A percentile compares a stretch with the other conserved stretches of the same genome.
phyloP scores from a whole-genome alignment of 2,888 invertebrate species.

The Philonicus albiceps region DNA sequence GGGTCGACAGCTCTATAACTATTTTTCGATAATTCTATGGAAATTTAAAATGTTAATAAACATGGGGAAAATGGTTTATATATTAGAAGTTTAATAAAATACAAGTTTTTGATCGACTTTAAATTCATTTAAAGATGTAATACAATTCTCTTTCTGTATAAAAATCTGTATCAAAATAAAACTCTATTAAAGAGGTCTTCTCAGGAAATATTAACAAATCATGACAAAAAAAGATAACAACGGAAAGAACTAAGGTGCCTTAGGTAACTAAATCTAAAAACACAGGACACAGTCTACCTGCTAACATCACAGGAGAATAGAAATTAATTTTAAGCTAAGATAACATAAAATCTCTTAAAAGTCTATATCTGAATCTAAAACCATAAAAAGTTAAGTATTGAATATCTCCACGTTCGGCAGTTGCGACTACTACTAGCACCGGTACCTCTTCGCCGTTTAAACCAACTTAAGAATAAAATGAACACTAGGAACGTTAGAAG shows the following conservation, averaged over 20 bases:
- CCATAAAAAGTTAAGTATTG: constrained; percentile 48
- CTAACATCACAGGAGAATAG: constrained; percentile 18
- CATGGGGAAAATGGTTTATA: background rate
- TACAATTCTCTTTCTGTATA: background rate
- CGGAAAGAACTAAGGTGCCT: background rate
- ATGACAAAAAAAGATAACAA: background rate
- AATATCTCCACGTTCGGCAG: constrained; percentile 38
- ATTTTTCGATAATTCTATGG: no score
- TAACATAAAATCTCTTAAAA: background rate
- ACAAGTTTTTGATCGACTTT: background rate
- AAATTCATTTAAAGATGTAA: background rate
- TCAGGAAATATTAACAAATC: background rate
- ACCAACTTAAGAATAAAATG: constrained; percentile 54
- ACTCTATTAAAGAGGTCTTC: constrained; percentile 9
- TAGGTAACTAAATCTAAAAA: background rate
- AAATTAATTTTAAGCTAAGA: constrained; percentile 3
- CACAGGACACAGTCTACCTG: constrained; percentile 12
- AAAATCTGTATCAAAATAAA: constrained; percentile 38
- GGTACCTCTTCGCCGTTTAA: constrained; percentile 50
- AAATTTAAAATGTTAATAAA: no score
- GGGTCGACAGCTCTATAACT: no score
- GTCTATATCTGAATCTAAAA: constrained; percentile 25
- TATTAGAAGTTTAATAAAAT: background rate
- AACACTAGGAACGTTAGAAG: constrained; percentile 54
- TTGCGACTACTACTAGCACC: constrained; percentile 45